Percentiles rank a stretch among this genome's conserved stretches.
Conservation (phyloP, 2,888 invertebrate genomes). For the Drymonia ruficornis region DNA sequence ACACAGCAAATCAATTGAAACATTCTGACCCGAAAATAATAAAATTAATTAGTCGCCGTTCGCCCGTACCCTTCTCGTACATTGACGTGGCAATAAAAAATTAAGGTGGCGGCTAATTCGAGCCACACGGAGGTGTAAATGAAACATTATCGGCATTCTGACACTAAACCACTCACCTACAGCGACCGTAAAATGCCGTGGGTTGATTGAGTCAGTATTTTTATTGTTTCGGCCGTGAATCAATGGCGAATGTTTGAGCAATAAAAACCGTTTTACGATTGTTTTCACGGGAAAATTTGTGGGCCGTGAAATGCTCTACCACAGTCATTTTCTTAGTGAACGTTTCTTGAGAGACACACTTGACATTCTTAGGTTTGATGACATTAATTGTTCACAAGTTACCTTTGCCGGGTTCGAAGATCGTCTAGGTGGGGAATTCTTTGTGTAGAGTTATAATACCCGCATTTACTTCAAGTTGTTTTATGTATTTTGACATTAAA, state of each 20-base stretch:
- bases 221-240: conserved; percentile 82
- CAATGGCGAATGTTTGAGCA: conserved; percentile 82
- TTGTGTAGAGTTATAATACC: neutral
- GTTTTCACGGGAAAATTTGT: conserved; percentile 82
- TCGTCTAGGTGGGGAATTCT: neutral
- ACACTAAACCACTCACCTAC: conserved; percentile 79
- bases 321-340: conserved; percentile 71
- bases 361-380: conserved; percentile 60
- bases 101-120: conserved; percentile 15
- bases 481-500: no score
- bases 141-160: conserved; percentile 70
- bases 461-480: neutral
- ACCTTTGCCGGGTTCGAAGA: conserved; percentile 11
- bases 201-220: conserved; percentile 84
- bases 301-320: conserved; percentile 78
- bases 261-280: conserved; percentile 82
- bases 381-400: conserved; percentile 45
- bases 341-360: conserved; percentile 59
- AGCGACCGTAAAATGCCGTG: conserved; percentile 75
- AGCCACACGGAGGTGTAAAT: conserved; percentile 42
- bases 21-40: conserved; percentile 1
- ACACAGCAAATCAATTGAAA: neutral
- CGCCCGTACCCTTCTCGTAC: neutral
- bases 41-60: neutral
- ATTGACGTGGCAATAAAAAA: conserved; percentile 2